phyloP scores from a whole-genome alignment of 2,888 invertebrate genomes.

The Smittia sp. region DNA sequence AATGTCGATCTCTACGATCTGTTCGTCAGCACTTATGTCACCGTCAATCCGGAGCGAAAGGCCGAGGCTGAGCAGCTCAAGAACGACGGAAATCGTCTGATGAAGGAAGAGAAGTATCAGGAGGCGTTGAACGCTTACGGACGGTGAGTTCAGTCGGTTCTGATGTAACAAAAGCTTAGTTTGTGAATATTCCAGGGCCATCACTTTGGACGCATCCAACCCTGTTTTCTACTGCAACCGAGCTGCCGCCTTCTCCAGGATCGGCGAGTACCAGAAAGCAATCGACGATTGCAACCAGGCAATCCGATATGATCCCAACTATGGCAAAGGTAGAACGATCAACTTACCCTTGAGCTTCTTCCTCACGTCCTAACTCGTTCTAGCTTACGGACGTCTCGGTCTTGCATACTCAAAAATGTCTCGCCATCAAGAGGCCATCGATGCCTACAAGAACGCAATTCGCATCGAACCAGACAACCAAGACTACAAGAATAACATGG shows the following conservation, averaged over 20 bases:
- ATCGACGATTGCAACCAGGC: slow-evolving; percentile 90
- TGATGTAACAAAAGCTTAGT: too few species aligned
- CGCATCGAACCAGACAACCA: slow-evolving; percentile 90
- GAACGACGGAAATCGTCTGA: slow-evolving; percentile 81
- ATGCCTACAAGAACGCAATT: slow-evolving; percentile 82
- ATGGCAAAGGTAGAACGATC: slow-evolving; percentile 63
- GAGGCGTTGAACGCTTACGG: slow-evolving; percentile 84
- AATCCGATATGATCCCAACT: slow-evolving; percentile 81
- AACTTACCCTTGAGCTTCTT: background rate
- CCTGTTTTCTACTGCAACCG: slow-evolving; percentile 96
- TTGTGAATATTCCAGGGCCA: slow-evolving; percentile 64
- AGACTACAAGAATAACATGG: slow-evolving; percentile 82
- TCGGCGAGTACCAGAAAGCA: slow-evolving; percentile 78
- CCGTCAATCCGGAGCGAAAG: slow-evolving; percentile 57
- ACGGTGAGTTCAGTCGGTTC: slow-evolving; percentile 51
- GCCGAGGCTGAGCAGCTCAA: slow-evolving; percentile 80
- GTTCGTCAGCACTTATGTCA: slow-evolving; percentile 52
- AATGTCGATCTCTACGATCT: slow-evolving; percentile 54
- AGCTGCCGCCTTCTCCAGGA: slow-evolving; percentile 90
- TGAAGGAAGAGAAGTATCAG: slow-evolving; percentile 76
- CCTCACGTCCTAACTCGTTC: background rate
- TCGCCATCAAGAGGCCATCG: slow-evolving; percentile 77
- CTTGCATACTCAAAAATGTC: slow-evolving; percentile 81
- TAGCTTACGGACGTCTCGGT: slow-evolving; percentile 90
- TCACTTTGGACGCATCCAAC: slow-evolving; percentile 80